A percentile compares a stretch with the other conserved stretches of the same genome.
Evolutionary conservation across 2,888 invertebrate genomes (phyloP).

Genomic region (Athalia rosae): DNA sequence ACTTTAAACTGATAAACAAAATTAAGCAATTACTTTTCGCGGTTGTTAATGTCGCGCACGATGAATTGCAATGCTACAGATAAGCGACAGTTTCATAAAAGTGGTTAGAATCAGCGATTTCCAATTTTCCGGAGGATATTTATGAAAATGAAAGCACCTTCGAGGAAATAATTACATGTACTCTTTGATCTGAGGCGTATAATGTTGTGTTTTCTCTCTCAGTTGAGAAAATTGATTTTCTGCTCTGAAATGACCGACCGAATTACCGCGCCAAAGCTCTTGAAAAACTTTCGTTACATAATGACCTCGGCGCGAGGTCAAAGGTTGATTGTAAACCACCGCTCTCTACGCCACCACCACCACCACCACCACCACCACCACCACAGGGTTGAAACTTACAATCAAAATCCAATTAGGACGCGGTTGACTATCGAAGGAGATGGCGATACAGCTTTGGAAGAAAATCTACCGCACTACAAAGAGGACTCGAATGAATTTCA

Average conservation of each 20-base stretch:
- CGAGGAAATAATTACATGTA: no score
- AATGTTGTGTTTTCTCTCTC: no score
- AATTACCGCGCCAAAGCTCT: conserved; percentile 12
- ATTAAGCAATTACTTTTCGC: no score
- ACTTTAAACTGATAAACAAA: no score
- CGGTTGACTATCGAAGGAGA: neutral
- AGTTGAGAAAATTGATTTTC: no score
- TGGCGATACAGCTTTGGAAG: neutral
- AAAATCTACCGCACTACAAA: neutral
- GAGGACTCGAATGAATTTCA: neutral
- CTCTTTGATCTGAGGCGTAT: no score
- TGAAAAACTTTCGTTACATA: conserved; percentile 4
- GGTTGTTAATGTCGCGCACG: no score
- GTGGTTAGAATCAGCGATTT: no score
- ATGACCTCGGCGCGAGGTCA: conserved; percentile 28
- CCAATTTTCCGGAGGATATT: no score
- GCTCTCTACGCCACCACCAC: neutral
- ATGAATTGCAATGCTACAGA: no score
- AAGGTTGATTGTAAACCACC: conserved; percentile 12
- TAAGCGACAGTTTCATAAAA: no score
- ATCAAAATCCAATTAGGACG: conserved; percentile 8
- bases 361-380: neutral
- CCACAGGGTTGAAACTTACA: neutral
- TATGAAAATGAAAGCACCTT: no score
- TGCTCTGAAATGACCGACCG: neutral